phyloP scores from a whole-genome alignment of 2,113 vertebrate species.

The Engraulis encrasicolus region DNA sequence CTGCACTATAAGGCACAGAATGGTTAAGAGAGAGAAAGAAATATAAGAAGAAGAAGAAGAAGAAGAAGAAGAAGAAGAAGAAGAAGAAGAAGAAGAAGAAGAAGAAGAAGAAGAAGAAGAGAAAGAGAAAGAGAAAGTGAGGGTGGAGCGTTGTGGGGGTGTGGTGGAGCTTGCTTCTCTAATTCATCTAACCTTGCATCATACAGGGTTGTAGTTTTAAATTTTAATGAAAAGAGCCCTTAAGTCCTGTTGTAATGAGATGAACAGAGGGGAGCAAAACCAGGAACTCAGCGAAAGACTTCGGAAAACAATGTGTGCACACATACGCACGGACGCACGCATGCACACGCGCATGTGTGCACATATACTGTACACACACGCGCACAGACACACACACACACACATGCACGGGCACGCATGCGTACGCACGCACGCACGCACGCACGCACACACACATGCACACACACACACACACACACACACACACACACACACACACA shows the following conservation, averaged over 20 bases:
- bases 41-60: not conserved
- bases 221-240: conserved; percentile 73
- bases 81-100: conserved; percentile 33
- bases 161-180: conserved; percentile 59
- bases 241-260: conserved; percentile 75
- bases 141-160: too few relatives aligned
- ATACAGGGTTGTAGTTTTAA: conserved; percentile 71
- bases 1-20: conserved; percentile 24
- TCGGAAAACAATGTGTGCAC: conserved; percentile 49
- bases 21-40: conserved; percentile 23
- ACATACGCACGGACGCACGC: conserved; percentile 31
- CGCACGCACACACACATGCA: not conserved
- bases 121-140: conserved; percentile 29
- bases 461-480: not conserved
- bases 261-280: conserved; percentile 60
- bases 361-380: not conserved
- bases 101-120: conserved; percentile 1
- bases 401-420: not conserved
- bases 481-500: not conserved
- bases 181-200: conserved; percentile 64
- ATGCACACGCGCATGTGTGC: too few relatives aligned
- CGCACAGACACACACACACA: conserved; percentile 8
- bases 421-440: conserved; percentile 12
- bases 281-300: conserved; percentile 55
- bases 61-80: not conserved